phyloP scores from a whole-genome alignment of 2,888 invertebrate species.

The Apamea sordens region DNA sequence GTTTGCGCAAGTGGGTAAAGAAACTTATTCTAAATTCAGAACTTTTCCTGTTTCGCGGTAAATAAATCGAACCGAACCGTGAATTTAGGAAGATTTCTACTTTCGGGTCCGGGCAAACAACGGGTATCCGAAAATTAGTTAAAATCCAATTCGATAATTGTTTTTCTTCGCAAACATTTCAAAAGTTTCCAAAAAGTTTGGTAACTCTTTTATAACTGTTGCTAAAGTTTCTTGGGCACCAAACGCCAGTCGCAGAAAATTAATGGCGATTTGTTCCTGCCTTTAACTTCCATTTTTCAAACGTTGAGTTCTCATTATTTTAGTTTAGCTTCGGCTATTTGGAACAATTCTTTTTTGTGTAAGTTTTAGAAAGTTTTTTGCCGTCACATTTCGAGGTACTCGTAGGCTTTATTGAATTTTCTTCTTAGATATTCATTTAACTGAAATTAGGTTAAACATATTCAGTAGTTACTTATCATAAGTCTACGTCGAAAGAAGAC shows the following conservation, averaged over 20 bases:
- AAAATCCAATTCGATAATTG: conserved; percentile 80
- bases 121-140: conserved; percentile 68
- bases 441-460: background rate
- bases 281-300: conserved; percentile 74
- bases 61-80: conserved; percentile 43
- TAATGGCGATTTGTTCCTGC: conserved; percentile 78
- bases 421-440: conserved; percentile 1
- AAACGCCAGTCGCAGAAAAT: conserved; percentile 85
- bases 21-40: conserved; percentile 13
- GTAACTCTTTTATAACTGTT: conserved; percentile 81
- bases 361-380: conserved; percentile 26
- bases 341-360: conserved; percentile 53
- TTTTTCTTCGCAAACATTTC: conserved; percentile 79
- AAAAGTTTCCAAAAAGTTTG: conserved; percentile 72
- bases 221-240: conserved; percentile 73
- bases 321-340: conserved; percentile 55
- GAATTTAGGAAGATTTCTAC: conserved; percentile 29
- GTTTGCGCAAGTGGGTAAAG: background rate
- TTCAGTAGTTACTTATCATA: background rate
- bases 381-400: background rate
- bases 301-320: conserved; percentile 69
- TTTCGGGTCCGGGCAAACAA: conserved; percentile 42
- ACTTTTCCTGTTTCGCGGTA: conserved; percentile 47
- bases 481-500: background rate
- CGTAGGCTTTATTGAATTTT: conserved; percentile 3